Conservation (phyloP, 2,797 vertebrate species). For the Sebastes elongatus region DNA sequence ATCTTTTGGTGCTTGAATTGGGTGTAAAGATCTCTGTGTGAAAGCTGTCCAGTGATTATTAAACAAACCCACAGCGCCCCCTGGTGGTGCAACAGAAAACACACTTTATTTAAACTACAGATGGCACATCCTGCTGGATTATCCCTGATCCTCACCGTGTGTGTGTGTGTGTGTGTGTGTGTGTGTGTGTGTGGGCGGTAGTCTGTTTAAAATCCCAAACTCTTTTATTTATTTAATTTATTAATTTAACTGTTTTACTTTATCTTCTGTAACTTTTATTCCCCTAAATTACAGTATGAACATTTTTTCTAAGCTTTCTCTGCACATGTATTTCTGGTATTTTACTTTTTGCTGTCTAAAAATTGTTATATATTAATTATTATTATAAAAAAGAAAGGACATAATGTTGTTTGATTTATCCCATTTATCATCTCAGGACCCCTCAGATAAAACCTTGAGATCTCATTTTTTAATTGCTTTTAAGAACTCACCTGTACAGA, state of each 20-base stretch:
- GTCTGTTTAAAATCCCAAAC: neutral
- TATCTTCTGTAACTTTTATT: neutral
- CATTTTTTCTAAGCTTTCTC: neutral
- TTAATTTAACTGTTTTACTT: neutral
- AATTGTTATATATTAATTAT: too few relatives aligned
- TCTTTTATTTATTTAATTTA: neutral
- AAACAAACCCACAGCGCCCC: slow-evolving; percentile 33
- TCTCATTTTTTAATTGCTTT: too few relatives aligned
- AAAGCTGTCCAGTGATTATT: neutral
- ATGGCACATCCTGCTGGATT: slow-evolving; percentile 78
- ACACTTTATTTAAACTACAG: slow-evolving; percentile 44
- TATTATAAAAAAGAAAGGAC: too few relatives aligned
- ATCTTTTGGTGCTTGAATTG: neutral
- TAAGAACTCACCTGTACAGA: too few relatives aligned
- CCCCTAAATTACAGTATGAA: neutral
- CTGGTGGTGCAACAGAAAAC: slow-evolving; percentile 42
- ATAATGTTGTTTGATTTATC: too few relatives aligned
- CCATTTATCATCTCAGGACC: too few relatives aligned
- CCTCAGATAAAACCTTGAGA: too few relatives aligned
- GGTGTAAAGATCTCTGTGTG: neutral
- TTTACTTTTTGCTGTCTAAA: neutral
- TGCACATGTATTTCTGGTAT: neutral
- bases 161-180: too few relatives aligned
- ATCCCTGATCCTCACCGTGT: slow-evolving; percentile 54
- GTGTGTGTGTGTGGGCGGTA: neutral